phyloP scores from a whole-genome alignment of 1,140 invertebrate genomes.

The Gryllus bimaculatus region DNA sequence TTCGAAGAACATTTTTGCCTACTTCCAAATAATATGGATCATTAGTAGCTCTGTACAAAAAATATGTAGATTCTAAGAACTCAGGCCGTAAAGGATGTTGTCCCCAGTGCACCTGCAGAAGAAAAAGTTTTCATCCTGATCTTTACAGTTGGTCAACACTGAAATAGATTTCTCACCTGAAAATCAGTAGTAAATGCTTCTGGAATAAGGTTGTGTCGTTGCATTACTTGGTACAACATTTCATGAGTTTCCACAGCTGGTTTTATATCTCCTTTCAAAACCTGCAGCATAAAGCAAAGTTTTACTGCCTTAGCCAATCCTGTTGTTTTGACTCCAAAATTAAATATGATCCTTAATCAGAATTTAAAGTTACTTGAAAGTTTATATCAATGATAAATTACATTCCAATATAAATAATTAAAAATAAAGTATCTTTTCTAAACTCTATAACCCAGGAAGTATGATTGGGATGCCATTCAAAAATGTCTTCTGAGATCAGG shows the following conservation, averaged over 20 bases:
- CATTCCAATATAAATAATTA: too few species aligned
- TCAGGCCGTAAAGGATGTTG: constrained; percentile 95
- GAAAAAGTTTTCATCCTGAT: constrained; percentile 6
- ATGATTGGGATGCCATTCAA: too few species aligned
- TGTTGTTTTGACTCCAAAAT: too few species aligned
- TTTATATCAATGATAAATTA: too few species aligned
- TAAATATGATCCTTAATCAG: too few species aligned
- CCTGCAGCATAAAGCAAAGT: constrained; percentile 49
- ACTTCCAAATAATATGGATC: constrained; percentile 94
- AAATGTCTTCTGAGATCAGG: too few species aligned
- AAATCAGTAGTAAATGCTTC: constrained; percentile 95
- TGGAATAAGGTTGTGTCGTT: constrained; percentile 93
- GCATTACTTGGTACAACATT: constrained; percentile 94
- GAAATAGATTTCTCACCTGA: constrained; percentile 44
- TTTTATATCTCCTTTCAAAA: constrained; percentile 85
- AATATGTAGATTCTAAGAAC: constrained; percentile 97
- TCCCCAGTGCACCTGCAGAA: constrained; percentile 83
- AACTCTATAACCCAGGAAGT: too few species aligned
- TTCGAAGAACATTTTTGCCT: constrained; percentile 81
- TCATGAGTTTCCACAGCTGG: constrained; percentile 96
- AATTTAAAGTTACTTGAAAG: too few species aligned
- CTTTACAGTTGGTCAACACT: neutral
- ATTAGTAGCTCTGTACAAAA: constrained; percentile 86
- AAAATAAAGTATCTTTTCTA: too few species aligned
- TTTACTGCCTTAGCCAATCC: neutral